Conservation (phyloP, 2,888 invertebrate genomes). For the Himalopsyche anomala region DNA sequence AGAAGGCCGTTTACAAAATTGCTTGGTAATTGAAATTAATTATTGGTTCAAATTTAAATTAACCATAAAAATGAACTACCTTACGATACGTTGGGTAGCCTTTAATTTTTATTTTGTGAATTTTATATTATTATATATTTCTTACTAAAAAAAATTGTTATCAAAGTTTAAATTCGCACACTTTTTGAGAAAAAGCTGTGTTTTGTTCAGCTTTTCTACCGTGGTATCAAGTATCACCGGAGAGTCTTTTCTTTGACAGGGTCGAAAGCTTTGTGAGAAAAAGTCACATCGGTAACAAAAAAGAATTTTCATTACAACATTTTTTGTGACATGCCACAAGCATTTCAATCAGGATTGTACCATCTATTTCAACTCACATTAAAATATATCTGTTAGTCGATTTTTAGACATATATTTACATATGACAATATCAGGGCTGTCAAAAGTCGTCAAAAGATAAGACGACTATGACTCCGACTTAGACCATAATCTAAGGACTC, state of each 20-base stretch:
- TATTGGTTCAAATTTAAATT: too few species aligned
- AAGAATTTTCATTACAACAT: not conserved
- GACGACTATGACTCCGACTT: too few species aligned
- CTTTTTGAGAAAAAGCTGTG: conserved; percentile 47
- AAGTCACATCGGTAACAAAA: not conserved
- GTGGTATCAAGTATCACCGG: not conserved
- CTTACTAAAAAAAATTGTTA: too few species aligned
- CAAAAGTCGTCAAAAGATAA: too few species aligned
- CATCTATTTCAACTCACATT: not conserved
- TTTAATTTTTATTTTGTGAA: conserved; percentile 61
- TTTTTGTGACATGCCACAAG: not conserved
- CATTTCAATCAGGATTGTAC: conserved; percentile 6
- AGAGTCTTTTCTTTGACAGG: not conserved
- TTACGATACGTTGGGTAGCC: conserved; percentile 49
- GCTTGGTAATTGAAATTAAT: too few species aligned
- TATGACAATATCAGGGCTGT: too few species aligned
- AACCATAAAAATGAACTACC: conserved; percentile 53
- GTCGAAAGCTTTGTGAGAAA: not conserved
- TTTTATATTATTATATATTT: too few species aligned
- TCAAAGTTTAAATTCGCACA: conserved; percentile 51
- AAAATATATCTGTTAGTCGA: too few species aligned
- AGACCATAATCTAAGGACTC: too few species aligned
- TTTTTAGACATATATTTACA: too few species aligned
- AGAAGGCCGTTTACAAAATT: too few species aligned
- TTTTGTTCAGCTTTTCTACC: not conserved